phyloP scores from a whole-genome alignment of 2,797 vertebrate species.

The Pantherophis alleghaniensis region DNA sequence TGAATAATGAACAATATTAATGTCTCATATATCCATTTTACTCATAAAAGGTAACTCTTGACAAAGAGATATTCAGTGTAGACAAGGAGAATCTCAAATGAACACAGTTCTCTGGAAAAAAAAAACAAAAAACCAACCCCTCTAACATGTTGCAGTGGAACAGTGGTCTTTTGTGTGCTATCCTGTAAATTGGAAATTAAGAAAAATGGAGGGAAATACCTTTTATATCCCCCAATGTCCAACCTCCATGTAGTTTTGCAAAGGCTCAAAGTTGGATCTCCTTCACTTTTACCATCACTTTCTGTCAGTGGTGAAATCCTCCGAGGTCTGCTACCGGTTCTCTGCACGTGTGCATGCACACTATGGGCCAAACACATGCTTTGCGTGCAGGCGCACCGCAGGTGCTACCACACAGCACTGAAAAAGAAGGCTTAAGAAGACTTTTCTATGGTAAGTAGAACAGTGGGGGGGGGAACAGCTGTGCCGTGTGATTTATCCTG shows the following conservation, averaged over 20 bases:
- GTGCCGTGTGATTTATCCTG: too few species aligned
- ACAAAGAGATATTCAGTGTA: background rate
- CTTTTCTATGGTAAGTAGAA: too few species aligned
- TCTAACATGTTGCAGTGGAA: background rate
- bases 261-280: background rate
- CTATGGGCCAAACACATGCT: too few species aligned
- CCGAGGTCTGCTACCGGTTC: too few species aligned
- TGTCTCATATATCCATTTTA: background rate
- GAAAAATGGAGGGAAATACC: background rate
- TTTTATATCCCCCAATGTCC: background rate
- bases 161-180: background rate
- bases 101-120: background rate
- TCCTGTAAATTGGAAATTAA: background rate
- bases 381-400: too few species aligned
- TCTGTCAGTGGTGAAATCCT: background rate
- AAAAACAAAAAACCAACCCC: too few species aligned
- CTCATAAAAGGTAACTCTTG: background rate
- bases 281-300: background rate
- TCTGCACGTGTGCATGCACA: too few species aligned
- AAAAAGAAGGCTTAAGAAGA: too few species aligned
- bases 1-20: constrained; percentile 20
- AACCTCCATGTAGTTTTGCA: background rate
- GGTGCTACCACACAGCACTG: too few species aligned
- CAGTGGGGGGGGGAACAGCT: too few species aligned
- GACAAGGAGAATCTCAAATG: background rate